A percentile compares a stretch with the other conserved stretches of the same genome.
phyloP scores from a whole-genome alignment of 2,888 invertebrate genomes.

The Cremastinae sp. region DNA sequence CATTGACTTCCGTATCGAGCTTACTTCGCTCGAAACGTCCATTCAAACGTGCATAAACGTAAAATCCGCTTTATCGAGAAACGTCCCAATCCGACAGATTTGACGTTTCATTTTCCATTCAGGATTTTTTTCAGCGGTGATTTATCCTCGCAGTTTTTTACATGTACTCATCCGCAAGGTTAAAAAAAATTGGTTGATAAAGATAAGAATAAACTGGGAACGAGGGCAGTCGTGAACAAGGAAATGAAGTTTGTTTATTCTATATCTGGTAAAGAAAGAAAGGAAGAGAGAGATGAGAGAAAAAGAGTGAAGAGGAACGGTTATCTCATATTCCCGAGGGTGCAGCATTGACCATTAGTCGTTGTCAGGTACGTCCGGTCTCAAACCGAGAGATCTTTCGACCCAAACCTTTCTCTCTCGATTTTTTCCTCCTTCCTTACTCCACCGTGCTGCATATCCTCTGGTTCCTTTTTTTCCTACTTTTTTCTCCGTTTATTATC shows the following conservation, averaged over 20 bases:
- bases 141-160: background rate
- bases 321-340: slow-evolving; percentile 74
- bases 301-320: slow-evolving; percentile 56
- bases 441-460: slow-evolving; percentile 1
- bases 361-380: slow-evolving; percentile 76
- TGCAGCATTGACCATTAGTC: slow-evolving; percentile 73
- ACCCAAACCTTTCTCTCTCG: slow-evolving; percentile 64
- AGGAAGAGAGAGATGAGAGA: slow-evolving; percentile 5
- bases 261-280: slow-evolving; percentile 11
- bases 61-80: slow-evolving; percentile 27
- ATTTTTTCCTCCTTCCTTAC: slow-evolving; percentile 36
- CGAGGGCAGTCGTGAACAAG: slow-evolving; percentile 71
- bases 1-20: slow-evolving; percentile 59
- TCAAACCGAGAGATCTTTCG: slow-evolving; percentile 66
- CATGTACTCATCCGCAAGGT: background rate
- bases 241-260: slow-evolving; percentile 69
- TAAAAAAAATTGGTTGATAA: background rate
- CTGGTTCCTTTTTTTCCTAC: slow-evolving; percentile 23
- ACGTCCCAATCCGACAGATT: slow-evolving; percentile 50
- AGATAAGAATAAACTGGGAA: slow-evolving; percentile 40
- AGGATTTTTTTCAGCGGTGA: slow-evolving; percentile 8
- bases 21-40: background rate
- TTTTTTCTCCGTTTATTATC: slow-evolving; percentile 46
- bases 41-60: background rate
- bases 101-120: slow-evolving; percentile 29